Evolutionary conservation across 37 sponge, comb jelly and placozoan genomes (phyloP).

Genomic region (Tethya wilhelma): DNA sequence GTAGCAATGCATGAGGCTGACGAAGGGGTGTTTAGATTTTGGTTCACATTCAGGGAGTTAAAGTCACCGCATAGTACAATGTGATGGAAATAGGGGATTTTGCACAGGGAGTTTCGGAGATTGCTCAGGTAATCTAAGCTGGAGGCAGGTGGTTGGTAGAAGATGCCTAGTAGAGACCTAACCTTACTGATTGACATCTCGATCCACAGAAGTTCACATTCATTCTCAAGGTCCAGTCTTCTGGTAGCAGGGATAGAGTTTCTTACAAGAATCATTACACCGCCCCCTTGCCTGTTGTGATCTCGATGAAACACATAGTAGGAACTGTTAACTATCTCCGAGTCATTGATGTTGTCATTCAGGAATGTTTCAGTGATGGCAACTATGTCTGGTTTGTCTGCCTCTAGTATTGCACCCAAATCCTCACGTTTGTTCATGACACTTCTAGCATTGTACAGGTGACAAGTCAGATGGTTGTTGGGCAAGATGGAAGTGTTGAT

Average conservation of each 20-base stretch:
- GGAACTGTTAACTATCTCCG: neutral
- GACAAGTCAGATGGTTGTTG: no score
- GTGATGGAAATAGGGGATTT: neutral
- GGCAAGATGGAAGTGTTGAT: no score
- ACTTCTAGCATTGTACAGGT: no score
- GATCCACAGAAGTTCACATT: constrained; percentile 43
- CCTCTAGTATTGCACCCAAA: neutral
- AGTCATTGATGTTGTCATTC: neutral
- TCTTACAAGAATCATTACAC: constrained; percentile 20
- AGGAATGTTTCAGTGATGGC: constrained; percentile 28
- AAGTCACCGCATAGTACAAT: constrained; percentile 41
- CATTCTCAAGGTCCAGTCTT: constrained; percentile 17
- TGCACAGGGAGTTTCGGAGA: neutral
- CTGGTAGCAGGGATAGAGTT: constrained; percentile 7
- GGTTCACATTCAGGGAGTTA: constrained; percentile 8
- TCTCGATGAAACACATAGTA: constrained; percentile 1
- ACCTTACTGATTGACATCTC: neutral
- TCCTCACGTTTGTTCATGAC: constrained; percentile 6
- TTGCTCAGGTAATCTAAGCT: neutral
- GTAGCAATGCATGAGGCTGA: neutral
- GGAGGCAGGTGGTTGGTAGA: constrained; percentile 22
- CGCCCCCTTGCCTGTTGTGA: constrained; percentile 33
- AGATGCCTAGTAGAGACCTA: constrained; percentile 8
- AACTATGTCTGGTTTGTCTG: neutral
- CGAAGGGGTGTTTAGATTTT: neutral